Conservation (phyloP, 2,797 vertebrate genomes). For the Zonotrichia albicollis region DNA sequence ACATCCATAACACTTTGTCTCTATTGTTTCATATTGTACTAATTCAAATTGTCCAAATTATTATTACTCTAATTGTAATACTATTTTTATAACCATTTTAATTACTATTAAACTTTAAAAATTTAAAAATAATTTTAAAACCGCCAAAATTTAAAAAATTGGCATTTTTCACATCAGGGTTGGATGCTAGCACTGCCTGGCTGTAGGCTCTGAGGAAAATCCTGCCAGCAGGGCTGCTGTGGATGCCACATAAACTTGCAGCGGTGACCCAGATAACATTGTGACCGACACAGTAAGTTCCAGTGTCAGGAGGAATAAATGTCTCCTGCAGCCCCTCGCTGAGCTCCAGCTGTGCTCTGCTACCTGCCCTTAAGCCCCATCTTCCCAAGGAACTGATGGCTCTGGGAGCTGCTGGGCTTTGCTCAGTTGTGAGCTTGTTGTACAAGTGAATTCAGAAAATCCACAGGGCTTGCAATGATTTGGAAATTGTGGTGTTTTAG, state of each 20-base stretch:
- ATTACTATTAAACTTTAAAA: too few relatives aligned
- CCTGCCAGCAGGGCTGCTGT: not conserved
- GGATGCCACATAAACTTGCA: not conserved
- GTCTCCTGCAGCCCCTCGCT: conserved; percentile 19
- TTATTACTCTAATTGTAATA: too few relatives aligned
- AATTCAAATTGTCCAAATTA: too few relatives aligned
- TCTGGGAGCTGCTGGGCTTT: not conserved
- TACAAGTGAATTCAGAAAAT: not conserved
- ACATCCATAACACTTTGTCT: too few relatives aligned
- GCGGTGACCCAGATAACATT: conserved; percentile 57
- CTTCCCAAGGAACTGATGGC: not conserved
- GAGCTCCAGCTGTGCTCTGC: conserved; percentile 51
- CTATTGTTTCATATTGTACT: too few relatives aligned
- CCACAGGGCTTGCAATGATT: not conserved
- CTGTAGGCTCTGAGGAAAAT: not conserved
- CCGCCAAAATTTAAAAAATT: too few relatives aligned
- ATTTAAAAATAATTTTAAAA: too few relatives aligned
- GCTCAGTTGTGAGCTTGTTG: not conserved
- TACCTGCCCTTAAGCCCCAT: conserved; percentile 53
- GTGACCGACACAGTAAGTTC: conserved; percentile 61
- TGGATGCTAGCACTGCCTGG: accelerated
- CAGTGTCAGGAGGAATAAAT: conserved; percentile 62
- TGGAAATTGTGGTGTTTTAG: not conserved
- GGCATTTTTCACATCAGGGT: not conserved
- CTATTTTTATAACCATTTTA: too few relatives aligned